These are phyloP conservation scores for Nephrotoma guestfalica DNA, from an alignment of 2,888 invertebrate species.

Conservation along the genomic window DNA sequence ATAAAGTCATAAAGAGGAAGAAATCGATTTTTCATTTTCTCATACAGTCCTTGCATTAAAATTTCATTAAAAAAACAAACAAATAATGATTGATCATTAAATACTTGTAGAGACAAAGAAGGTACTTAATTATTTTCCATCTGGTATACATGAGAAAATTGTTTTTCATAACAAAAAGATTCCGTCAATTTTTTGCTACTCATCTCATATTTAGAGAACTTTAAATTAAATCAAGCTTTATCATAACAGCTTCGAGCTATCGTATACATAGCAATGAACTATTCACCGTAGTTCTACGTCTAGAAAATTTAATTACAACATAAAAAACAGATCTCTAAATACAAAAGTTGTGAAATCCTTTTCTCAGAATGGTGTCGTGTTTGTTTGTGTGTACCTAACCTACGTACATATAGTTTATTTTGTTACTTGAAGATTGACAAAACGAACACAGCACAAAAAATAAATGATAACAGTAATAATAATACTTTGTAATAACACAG, in stretches of 20 bases:
- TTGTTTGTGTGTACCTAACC: background rate
- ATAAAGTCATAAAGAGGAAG: no score
- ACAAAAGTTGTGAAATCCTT: background rate
- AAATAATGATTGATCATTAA: background rate
- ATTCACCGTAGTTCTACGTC: background rate
- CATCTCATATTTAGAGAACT: background rate
- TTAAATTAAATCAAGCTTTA: background rate
- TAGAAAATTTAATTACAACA: background rate
- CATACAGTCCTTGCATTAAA: no score
- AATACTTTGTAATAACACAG: background rate
- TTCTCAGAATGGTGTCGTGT: background rate
- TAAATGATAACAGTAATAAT: background rate
- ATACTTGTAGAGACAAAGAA: background rate
- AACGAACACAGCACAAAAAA: background rate
- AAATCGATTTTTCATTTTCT: no score
- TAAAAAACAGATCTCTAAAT: background rate
- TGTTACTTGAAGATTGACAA: background rate
- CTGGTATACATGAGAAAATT: background rate
- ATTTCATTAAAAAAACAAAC: no score
- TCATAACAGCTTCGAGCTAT: background rate
- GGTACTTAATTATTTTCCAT: background rate
- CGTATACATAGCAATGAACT: background rate
- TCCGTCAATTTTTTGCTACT: background rate
- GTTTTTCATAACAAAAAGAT: background rate
- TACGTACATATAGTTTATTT: background rate